Conservation (phyloP, 2,113 vertebrate species). For the Poecile atricapillus region DNA sequence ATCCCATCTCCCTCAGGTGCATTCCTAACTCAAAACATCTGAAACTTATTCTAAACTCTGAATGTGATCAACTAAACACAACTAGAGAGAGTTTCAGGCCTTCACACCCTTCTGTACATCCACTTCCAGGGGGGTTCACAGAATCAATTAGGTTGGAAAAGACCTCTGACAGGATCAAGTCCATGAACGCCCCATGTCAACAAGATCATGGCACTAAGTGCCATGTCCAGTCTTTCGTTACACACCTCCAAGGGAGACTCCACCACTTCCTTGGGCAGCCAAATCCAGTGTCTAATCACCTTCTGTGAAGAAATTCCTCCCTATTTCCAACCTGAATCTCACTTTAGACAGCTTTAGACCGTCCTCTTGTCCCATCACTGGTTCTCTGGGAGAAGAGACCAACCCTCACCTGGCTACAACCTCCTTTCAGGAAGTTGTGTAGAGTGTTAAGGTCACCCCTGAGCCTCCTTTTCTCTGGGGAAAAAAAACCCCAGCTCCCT, state of each 20-base stretch:
- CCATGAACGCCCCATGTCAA: not conserved
- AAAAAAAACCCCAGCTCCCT: not conserved
- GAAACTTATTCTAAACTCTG: not conserved
- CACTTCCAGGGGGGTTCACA: not conserved
- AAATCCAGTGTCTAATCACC: not conserved
- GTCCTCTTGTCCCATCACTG: not conserved
- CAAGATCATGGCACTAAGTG: not conserved
- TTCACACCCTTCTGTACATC: not conserved
- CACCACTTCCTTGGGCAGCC: not conserved
- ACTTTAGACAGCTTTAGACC: not conserved
- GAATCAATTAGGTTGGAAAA: not conserved
- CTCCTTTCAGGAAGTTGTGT: not conserved
- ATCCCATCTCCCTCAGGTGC: accelerated
- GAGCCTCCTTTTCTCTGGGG: not conserved
- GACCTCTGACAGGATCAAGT: not conserved
- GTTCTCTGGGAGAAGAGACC: not conserved
- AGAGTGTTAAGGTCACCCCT: not conserved
- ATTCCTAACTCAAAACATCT: not conserved
- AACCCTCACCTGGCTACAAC: too few relatives aligned
- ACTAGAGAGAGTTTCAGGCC: not conserved
- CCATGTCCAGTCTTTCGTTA: not conserved
- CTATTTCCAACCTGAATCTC: not conserved
- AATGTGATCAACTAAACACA: not conserved
- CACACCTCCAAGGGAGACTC: not conserved
- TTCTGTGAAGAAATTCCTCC: not conserved